Percentiles rank a stretch among this genome's conserved stretches.
Evolutionary conservation across 2,888 invertebrate genomes (phyloP).

Genomic region (Periphyllus acericola): DNA sequence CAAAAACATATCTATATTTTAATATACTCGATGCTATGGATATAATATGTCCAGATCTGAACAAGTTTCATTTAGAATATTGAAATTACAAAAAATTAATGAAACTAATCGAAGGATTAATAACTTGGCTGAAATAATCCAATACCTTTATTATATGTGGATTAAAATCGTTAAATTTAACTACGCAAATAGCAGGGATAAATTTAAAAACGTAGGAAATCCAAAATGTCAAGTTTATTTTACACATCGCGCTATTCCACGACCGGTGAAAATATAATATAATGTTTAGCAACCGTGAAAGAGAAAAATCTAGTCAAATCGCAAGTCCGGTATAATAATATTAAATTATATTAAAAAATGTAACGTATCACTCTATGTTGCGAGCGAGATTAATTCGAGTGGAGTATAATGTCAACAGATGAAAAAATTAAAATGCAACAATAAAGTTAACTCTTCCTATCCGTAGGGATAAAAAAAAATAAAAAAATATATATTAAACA

Average conservation of each 20-base stretch:
- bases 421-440: not conserved
- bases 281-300: not conserved
- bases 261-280: not conserved
- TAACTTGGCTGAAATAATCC: too few species aligned
- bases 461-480: not conserved
- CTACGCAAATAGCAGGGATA: not conserved
- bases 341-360: not conserved
- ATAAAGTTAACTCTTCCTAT: not conserved
- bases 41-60: too few species aligned
- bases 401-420: not conserved
- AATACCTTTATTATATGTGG: too few species aligned
- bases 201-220: not conserved
- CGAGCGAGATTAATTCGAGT: not conserved
- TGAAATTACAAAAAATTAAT: too few species aligned
- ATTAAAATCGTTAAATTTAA: not conserved
- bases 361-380: not conserved
- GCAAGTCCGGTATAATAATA: not conserved
- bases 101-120: too few species aligned
- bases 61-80: too few species aligned
- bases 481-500: not conserved
- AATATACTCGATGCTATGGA: too few species aligned
- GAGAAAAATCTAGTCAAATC: not conserved
- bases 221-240: not conserved
- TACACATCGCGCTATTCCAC: not conserved
- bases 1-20: too few species aligned